These are phyloP conservation scores for Archips crataeganus DNA, from an alignment of 2,888 invertebrate genomes.

Conservation along the genomic window DNA sequence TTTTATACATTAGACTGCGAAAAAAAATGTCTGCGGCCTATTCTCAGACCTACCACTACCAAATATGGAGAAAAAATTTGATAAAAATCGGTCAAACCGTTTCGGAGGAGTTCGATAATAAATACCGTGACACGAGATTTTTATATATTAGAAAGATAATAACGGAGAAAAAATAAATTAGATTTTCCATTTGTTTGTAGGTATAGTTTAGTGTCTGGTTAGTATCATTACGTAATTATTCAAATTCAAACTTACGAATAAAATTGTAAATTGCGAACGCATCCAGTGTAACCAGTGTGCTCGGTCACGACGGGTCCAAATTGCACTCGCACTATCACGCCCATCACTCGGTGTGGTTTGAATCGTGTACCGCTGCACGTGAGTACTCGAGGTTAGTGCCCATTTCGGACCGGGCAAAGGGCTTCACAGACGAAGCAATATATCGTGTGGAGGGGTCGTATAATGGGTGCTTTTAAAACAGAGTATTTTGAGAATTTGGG, in stretches of 20 bases:
- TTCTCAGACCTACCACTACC: too few species aligned
- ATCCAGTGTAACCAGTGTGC: constrained; percentile 26
- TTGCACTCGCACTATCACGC: constrained; percentile 35
- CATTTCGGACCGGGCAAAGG: constrained; percentile 41
- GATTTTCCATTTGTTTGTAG: neutral
- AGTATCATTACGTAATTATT: neutral
- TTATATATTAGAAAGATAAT: neutral
- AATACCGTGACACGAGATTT: too few species aligned
- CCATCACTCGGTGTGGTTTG: constrained; percentile 41
- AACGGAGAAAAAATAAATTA: neutral
- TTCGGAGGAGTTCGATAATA: neutral
- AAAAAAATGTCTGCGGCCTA: too few species aligned
- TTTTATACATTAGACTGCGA: too few species aligned
- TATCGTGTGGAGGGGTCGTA: constrained; percentile 26
- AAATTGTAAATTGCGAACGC: constrained; percentile 23
- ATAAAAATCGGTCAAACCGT: too few species aligned
- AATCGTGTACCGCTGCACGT: constrained; percentile 37
- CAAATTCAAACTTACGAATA: constrained; percentile 12
- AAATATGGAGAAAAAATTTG: too few species aligned
- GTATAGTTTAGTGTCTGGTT: neutral
- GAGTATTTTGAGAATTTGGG: constrained; percentile 37
- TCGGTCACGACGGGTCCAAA: constrained; percentile 41
- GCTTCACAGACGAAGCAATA: constrained; percentile 18
- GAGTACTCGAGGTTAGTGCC: constrained; percentile 38
- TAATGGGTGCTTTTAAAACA: constrained; percentile 33